Conservation (phyloP, 2,113 vertebrate genomes). For the Pygoscelis antarcticus region DNA sequence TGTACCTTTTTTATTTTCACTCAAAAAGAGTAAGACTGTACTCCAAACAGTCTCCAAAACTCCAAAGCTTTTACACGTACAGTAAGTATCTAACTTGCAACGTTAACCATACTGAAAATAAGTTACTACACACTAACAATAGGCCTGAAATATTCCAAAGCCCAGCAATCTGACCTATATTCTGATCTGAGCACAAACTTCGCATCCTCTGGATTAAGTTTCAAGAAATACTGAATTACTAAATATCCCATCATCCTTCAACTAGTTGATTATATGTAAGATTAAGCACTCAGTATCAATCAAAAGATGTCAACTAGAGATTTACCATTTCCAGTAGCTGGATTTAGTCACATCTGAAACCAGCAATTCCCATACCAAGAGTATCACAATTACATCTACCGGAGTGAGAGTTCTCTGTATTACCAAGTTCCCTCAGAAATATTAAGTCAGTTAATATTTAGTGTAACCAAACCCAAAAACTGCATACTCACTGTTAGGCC, state of each 20-base stretch:
- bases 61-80: neutral
- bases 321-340: neutral
- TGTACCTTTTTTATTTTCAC: neutral
- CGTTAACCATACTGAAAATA: neutral
- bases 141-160: neutral
- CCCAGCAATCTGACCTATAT: neutral
- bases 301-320: neutral
- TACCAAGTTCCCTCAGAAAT: neutral
- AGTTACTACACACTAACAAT: neutral
- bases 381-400: neutral
- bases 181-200: neutral
- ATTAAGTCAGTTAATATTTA: neutral
- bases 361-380: neutral
- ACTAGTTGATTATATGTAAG: neutral
- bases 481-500: neutral
- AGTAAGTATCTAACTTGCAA: neutral
- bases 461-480: neutral
- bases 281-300: neutral
- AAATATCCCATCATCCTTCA: neutral
- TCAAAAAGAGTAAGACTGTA: neutral
- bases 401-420: neutral
- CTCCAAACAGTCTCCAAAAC: neutral
- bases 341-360: neutral
- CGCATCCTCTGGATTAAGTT: neutral
- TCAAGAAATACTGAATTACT: slow-evolving; percentile 15